phyloP scores from a whole-genome alignment of 2,113 vertebrate species.

The Neogobius melanostomus region DNA sequence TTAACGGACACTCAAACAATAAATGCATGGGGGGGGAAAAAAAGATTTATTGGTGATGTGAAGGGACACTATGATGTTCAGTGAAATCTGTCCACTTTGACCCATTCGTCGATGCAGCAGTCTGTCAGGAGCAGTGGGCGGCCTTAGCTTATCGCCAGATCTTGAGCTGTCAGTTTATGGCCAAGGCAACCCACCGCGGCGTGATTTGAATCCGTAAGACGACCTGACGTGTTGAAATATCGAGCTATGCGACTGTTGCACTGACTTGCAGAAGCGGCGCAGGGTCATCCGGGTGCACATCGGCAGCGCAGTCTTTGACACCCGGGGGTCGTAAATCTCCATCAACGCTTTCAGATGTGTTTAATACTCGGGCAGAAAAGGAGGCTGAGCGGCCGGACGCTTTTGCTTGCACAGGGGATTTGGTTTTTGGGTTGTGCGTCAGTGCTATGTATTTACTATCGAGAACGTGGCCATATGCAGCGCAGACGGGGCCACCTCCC shows the following conservation, averaged over 20 bases:
- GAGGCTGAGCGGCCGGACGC: neutral
- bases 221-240: neutral
- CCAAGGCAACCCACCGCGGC: too few relatives aligned
- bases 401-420: slow-evolving; percentile 5
- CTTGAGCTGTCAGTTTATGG: too few relatives aligned
- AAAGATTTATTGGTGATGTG: too few relatives aligned
- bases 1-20: too few relatives aligned
- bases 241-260: neutral
- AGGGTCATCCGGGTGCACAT: slow-evolving; percentile 2
- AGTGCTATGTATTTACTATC: slow-evolving; percentile 2
- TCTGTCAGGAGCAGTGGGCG: too few relatives aligned
- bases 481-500: neutral
- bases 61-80: too few relatives aligned
- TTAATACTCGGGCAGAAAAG: neutral
- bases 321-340: neutral
- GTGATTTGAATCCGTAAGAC: neutral
- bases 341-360: slow-evolving; percentile 10
- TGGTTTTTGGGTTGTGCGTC: neutral
- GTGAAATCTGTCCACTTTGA: too few relatives aligned
- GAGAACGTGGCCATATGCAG: slow-evolving; percentile 1
- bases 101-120: too few relatives aligned
- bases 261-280: neutral
- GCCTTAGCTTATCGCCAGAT: too few relatives aligned
- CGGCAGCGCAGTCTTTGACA: neutral
- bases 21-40: too few relatives aligned